phyloP scores from a whole-genome alignment of 2,113 vertebrate genomes.

The Pitta sordida region DNA sequence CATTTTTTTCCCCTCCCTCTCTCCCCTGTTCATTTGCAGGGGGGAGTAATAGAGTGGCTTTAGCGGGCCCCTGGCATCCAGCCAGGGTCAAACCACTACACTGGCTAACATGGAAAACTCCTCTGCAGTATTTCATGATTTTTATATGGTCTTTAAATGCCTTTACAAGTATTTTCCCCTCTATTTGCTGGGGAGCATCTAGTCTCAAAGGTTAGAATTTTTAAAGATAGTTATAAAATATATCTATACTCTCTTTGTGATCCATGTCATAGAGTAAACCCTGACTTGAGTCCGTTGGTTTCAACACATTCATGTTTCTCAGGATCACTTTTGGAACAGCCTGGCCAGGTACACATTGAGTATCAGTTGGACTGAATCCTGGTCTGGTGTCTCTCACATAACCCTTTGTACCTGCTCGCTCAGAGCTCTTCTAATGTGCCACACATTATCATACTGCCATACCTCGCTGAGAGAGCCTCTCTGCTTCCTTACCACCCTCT shows the following conservation, averaged over 20 bases:
- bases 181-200: not conserved
- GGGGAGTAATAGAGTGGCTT: too few relatives aligned
- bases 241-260: not conserved
- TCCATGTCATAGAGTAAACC: not conserved
- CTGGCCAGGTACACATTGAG: not conserved
- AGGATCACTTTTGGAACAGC: not conserved
- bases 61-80: too few relatives aligned
- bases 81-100: too few relatives aligned
- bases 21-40: too few relatives aligned
- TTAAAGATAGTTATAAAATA: not conserved
- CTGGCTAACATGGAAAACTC: not conserved
- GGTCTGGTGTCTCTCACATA: not conserved
- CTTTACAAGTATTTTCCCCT: not conserved
- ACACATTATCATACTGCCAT: not conserved
- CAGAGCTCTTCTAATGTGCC: not conserved
- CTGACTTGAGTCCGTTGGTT: not conserved
- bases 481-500: not conserved
- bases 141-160: not conserved
- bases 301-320: not conserved
- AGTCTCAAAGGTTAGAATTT: not conserved
- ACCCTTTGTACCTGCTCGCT: not conserved
- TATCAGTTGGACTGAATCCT: not conserved
- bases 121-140: not conserved
- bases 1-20: too few relatives aligned
- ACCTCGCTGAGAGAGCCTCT: rapidly evolving